Evolutionary conservation across 2,888 invertebrate species (phyloP).

Genomic region (Chloromyia formosa): DNA sequence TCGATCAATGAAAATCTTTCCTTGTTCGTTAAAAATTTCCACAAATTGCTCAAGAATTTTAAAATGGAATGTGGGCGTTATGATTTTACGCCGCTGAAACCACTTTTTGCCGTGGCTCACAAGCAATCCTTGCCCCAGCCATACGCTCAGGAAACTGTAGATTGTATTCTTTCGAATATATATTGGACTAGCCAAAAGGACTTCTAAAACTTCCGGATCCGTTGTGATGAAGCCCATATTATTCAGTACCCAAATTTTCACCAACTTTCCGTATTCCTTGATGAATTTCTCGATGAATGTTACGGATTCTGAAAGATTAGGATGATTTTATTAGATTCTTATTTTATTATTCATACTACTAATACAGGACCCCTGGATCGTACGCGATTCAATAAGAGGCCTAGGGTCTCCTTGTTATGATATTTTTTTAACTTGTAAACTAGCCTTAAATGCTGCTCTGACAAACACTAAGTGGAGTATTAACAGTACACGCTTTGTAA

Average conservation of each 20-base stretch:
- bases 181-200: slow-evolving; percentile 45
- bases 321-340: too few relatives aligned
- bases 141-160: slow-evolving; percentile 51
- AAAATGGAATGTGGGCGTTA: slow-evolving; percentile 84
- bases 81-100: slow-evolving; percentile 73
- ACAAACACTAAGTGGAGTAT: too few relatives aligned
- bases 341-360: too few relatives aligned
- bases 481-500: too few relatives aligned
- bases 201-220: slow-evolving; percentile 50
- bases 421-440: too few relatives aligned
- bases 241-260: slow-evolving; percentile 17
- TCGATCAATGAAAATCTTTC: slow-evolving; percentile 66
- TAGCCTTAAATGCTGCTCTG: too few relatives aligned
- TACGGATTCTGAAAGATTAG: slow-evolving; percentile 14
- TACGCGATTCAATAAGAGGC: too few relatives aligned
- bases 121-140: slow-evolving; percentile 51
- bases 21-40: slow-evolving; percentile 74
- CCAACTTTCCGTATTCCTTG: too few relatives aligned
- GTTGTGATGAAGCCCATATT: slow-evolving; percentile 29
- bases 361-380: too few relatives aligned
- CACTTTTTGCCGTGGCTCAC: slow-evolving; percentile 65
- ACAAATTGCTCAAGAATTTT: slow-evolving; percentile 78
- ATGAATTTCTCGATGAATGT: background rate
- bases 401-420: too few relatives aligned
- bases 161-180: slow-evolving; percentile 51